Percentiles rank a stretch among this genome's conserved stretches.
Conservation (phyloP, 2,888 invertebrate species). For the Branchinecta sandiegonensis region DNA sequence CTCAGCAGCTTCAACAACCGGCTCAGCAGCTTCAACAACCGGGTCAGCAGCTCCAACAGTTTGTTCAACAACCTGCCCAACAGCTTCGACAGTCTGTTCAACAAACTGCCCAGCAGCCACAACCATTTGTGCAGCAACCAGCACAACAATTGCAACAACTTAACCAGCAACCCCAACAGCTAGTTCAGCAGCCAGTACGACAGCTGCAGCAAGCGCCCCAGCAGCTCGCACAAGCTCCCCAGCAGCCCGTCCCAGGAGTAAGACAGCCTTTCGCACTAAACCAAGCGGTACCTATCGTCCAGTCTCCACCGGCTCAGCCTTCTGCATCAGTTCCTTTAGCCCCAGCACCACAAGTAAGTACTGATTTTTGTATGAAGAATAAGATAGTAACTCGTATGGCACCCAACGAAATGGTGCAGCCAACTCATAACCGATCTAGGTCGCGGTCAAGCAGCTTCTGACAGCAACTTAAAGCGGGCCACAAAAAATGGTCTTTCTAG, state of each 20-base stretch:
- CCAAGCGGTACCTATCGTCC: background rate
- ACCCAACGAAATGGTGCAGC: no score
- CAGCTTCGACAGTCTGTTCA: background rate
- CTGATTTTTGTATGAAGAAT: no score
- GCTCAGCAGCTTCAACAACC: background rate
- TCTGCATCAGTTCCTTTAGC: background rate
- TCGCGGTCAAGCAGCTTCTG: no score
- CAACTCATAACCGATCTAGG: no score
- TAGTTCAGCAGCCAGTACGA: no score
- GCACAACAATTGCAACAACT: background rate
- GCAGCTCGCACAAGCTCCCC: background rate
- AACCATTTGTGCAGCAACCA: no score
- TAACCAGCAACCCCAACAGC: no score
- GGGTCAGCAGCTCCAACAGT: background rate
- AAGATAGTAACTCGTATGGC: no score
- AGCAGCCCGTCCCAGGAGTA: background rate
- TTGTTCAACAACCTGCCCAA: background rate
- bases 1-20: background rate
- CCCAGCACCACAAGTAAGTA: background rate
- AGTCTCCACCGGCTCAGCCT: background rate
- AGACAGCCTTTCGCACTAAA: slow-evolving; percentile 5
- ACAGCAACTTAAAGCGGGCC: no score
- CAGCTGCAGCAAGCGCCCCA: background rate
- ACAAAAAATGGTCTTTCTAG: no score
- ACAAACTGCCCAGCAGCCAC: background rate